Conservation (phyloP, 2,797 vertebrate genomes). For the Poecilia picta region DNA sequence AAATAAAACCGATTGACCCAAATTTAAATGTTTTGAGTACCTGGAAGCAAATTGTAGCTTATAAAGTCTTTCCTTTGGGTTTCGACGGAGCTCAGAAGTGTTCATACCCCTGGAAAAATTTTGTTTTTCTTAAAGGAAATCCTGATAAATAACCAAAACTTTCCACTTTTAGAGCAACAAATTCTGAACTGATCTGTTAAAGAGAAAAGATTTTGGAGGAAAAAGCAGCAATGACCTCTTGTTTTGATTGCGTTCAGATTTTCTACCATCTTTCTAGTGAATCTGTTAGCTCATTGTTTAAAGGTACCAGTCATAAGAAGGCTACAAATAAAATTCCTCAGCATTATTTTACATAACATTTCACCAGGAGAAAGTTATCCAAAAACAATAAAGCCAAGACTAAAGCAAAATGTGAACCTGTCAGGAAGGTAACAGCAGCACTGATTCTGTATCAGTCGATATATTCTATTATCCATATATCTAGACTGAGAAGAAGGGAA, state of each 20-base stretch:
- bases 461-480: too few relatives aligned
- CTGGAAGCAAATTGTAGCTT: conserved; percentile 31
- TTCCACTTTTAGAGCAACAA: not conserved
- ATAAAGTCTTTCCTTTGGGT: conserved; percentile 44
- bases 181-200: not conserved
- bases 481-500: too few relatives aligned
- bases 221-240: not conserved
- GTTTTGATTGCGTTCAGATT: too few relatives aligned
- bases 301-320: conserved; percentile 1
- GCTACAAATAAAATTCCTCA: not conserved
- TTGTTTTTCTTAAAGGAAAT: not conserved
- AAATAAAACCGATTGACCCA: conserved; percentile 23
- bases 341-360: not conserved
- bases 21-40: conserved; percentile 26
- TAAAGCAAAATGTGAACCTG: too few relatives aligned
- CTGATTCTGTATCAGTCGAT: too few relatives aligned
- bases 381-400: too few relatives aligned
- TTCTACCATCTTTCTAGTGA: too few relatives aligned
- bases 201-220: not conserved
- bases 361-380: too few relatives aligned
- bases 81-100: not conserved
- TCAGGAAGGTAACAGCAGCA: too few relatives aligned
- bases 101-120: not conserved
- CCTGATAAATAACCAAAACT: not conserved
- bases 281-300: not conserved